A percentile compares a stretch with the other conserved stretches of the same genome.
Evolutionary conservation across 2,113 vertebrate species (phyloP).

Genomic region (Lycaon pictus): DNA sequence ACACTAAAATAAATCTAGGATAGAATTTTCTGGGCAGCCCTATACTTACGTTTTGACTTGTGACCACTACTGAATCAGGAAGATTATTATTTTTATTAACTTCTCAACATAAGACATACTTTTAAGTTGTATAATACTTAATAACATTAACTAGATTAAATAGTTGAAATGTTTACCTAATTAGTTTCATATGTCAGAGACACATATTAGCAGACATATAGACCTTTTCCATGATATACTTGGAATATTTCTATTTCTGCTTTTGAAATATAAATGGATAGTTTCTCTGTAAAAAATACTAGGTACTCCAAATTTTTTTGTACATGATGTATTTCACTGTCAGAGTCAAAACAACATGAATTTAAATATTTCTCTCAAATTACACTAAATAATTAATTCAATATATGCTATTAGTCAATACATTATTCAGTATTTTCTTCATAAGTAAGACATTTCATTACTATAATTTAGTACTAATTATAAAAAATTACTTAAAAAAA

Average conservation of each 20-base stretch:
- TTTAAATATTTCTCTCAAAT: constrained; percentile 36
- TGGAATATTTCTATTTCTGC: neutral
- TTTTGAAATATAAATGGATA: neutral
- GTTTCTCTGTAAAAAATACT: neutral
- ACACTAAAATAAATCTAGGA: neutral
- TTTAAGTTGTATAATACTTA: neutral
- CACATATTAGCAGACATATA: neutral
- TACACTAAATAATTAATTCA: neutral
- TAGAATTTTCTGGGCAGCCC: neutral
- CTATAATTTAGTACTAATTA: constrained; percentile 39
- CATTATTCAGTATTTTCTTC: constrained; percentile 60
- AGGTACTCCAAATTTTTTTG: neutral
- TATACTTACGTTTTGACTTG: neutral
- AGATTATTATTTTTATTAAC: neutral
- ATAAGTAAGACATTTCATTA: constrained; percentile 30
- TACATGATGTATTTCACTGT: neutral
- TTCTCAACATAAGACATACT: neutral
- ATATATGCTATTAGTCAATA: neutral
- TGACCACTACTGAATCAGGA: neutral
- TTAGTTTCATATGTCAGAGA: neutral
- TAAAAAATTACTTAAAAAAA: constrained; percentile 48
- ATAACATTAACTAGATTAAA: neutral
- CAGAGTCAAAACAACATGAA: constrained; percentile 8
- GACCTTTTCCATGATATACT: neutral
- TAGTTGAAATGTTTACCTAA: neutral